Evolutionary conservation across 92 coral and sea anemone genomes (phyloP), one percentile per base, ranked within the genome.

Genomic region (Epizoanthus illoricatus): DNA sequence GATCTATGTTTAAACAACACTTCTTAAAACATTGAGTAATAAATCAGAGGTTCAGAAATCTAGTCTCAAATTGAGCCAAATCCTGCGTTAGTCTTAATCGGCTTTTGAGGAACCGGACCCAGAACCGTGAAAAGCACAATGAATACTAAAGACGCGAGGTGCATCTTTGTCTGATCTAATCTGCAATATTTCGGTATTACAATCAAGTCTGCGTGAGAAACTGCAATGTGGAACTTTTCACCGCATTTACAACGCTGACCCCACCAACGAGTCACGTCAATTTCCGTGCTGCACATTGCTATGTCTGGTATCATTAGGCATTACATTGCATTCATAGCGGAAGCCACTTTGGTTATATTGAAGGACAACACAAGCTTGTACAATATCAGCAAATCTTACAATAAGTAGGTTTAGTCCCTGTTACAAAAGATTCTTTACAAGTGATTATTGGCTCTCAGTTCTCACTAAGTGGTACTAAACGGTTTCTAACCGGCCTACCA

Each of bases 351-450:
- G 55, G 17, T 58, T 60, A 56, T 76, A 76, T 65, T 65, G 64
- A 76, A 9, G 42, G 69, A 36, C 64, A 75, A 61, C 52, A 5
- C 18, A 78, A 18, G 21, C 23, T 24, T 36, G 60, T 42, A 52
- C 82, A 78, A 78, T 78, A 78, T 78, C 82, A 60, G 28, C 11
- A 62, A 63, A 78, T 78, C 82, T 78, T 70, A 78, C 58, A 63
- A 62, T 19, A 78, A 78, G 49, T 23, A 43, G 66, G 69, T 78
- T 66, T 78, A 21, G 23, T 78, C 47, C 62, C 28, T 45, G 42
- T 78, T 66, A 78, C 82, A 78, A 78, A 78, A 78, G 82, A 63
- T 41, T 63, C 33, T 78, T 62, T 41, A 78, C 55, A 76, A 43
- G 82, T 36, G 28, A 78, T 78, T 63, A 78, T 23, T 63, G 19